phyloP scores from a whole-genome alignment of 2,797 vertebrate species.

The Oreortyx pictus region DNA sequence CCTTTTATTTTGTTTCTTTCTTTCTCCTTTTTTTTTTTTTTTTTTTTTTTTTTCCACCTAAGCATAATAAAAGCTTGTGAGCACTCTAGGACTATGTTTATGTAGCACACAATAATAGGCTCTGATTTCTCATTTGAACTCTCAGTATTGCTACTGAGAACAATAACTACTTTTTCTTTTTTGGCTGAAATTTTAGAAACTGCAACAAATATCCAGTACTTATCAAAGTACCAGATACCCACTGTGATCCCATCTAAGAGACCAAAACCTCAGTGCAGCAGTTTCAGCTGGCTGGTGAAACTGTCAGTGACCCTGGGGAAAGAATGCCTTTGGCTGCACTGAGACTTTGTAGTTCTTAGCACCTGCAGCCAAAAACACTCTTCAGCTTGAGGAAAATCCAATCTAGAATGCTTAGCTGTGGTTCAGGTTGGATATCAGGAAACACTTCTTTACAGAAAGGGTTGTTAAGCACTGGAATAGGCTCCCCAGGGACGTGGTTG shows the following conservation, averaged over 20 bases:
- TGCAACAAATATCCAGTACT: background rate
- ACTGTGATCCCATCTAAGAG: background rate
- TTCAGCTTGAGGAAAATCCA: background rate
- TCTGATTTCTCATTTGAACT: background rate
- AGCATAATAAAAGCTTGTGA: background rate
- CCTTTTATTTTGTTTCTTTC: slow-evolving; percentile 4
- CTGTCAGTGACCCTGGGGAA: background rate
- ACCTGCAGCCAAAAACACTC: background rate
- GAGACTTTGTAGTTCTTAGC: background rate
- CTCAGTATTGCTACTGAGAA: background rate
- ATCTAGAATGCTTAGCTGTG: background rate
- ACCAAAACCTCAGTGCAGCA: background rate
- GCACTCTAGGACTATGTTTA: background rate
- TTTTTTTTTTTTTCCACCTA: background rate
- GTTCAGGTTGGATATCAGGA: background rate
- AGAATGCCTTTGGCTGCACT: background rate
- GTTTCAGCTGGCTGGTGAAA: background rate
- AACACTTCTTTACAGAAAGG: no score
- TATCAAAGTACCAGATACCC: background rate
- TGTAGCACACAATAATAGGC: background rate
- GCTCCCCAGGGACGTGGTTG: no score
- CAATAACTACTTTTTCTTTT: background rate
- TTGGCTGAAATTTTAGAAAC: background rate
- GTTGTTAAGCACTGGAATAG: no score
- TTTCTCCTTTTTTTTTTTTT: slow-evolving; percentile 14